Percentiles rank a stretch among this genome's conserved stretches.
Evolutionary conservation across 1,140 invertebrate species (phyloP).

Genomic region (Hormaphis cornu): DNA sequence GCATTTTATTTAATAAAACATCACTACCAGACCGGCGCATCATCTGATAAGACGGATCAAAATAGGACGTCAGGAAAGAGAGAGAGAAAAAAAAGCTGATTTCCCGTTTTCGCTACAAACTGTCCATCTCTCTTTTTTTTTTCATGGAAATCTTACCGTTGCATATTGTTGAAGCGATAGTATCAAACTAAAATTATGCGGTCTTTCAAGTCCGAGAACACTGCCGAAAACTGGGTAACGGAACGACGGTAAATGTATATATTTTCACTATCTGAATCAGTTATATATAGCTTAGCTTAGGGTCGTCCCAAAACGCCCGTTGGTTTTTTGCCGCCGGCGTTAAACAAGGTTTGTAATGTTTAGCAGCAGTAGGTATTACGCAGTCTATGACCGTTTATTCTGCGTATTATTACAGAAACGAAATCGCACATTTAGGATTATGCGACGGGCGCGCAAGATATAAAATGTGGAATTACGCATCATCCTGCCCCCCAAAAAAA

Average conservation of each 20-base stretch:
- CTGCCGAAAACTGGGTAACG: not conserved
- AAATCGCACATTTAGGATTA: too few species aligned
- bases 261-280: not conserved
- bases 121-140: not conserved
- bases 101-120: not conserved
- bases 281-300: too few species aligned
- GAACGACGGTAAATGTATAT: not conserved
- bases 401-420: too few species aligned
- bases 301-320: too few species aligned
- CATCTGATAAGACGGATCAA: slow-evolving; percentile 16
- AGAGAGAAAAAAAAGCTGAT: not conserved
- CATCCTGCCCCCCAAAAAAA: too few species aligned
- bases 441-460: too few species aligned
- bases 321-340: too few species aligned
- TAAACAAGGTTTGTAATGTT: too few species aligned
- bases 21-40: not conserved
- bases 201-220: not conserved
- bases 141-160: not conserved
- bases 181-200: not conserved
- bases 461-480: too few species aligned
- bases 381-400: too few species aligned
- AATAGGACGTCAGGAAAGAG: not conserved
- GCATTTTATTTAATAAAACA: slow-evolving; percentile 22
- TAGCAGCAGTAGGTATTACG: too few species aligned
- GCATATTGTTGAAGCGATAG: not conserved